phyloP scores from a whole-genome alignment of 2,888 invertebrate species.

The Eubasilissa splendida region DNA sequence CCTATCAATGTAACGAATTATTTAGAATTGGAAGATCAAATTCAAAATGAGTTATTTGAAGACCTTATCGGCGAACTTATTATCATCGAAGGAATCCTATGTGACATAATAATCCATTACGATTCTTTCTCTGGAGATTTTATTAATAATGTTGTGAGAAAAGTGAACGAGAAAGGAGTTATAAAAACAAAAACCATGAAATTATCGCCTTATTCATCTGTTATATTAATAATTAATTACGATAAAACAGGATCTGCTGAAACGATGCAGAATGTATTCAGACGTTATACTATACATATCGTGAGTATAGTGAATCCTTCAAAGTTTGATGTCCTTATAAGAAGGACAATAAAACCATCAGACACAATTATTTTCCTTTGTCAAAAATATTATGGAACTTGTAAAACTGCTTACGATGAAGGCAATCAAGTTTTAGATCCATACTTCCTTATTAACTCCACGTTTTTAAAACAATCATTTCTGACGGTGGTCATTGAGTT shows the following conservation, averaged over 20 bases:
- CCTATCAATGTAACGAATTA: no score
- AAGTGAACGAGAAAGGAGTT: neutral
- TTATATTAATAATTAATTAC: neutral
- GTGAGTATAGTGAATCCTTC: neutral
- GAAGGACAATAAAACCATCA: neutral
- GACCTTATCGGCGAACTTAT: neutral
- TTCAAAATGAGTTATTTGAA: neutral
- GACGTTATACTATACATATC: conserved; percentile 6
- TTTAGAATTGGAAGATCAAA: neutral
- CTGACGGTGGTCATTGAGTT: neutral
- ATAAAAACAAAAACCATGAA: no score
- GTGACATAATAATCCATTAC: conserved; percentile 8
- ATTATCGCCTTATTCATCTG: neutral
- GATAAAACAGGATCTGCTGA: neutral
- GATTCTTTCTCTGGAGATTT: neutral
- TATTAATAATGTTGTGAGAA: neutral
- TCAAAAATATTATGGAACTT: neutral
- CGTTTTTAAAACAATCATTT: neutral
- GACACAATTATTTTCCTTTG: conserved; percentile 14
- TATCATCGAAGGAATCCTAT: no score
- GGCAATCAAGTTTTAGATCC: neutral
- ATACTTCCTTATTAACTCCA: neutral
- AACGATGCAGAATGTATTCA: neutral
- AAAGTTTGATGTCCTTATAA: neutral
- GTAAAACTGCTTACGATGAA: neutral